phyloP scores from a whole-genome alignment of 2,888 invertebrate genomes.

The Tricholauxania praeusta region DNA sequence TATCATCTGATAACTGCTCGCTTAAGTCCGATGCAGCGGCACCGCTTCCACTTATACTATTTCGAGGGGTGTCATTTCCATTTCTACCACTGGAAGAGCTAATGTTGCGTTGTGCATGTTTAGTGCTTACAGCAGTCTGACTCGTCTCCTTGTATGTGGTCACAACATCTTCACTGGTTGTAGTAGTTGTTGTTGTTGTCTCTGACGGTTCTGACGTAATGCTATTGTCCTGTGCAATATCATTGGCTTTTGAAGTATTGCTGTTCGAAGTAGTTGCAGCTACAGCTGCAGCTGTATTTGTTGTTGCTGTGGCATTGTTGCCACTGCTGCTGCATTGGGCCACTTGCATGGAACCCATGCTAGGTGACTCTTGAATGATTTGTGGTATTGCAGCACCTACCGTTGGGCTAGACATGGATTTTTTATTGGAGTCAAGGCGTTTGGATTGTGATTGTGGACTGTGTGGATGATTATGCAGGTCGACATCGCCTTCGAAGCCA shows the following conservation, averaged over 20 bases:
- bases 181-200: conserved; percentile 67
- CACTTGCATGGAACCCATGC: conserved; percentile 62
- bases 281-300: conserved; percentile 43
- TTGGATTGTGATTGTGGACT: conserved; percentile 57
- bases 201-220: conserved; percentile 66
- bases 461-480: conserved; percentile 49
- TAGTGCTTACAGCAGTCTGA: conserved; percentile 42
- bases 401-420: conserved; percentile 67
- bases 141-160: conserved; percentile 66
- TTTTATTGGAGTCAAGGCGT: conserved; percentile 64
- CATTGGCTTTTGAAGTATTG: conserved; percentile 53
- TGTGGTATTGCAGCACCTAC: conserved; percentile 59
- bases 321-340: conserved; percentile 8
- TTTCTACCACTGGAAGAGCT: conserved; percentile 45
- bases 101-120: conserved; percentile 50
- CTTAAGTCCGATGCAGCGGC: conserved; percentile 44
- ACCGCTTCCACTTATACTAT: conserved; percentile 6
- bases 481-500: conserved; percentile 37
- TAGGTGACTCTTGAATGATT: conserved; percentile 65
- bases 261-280: conserved; percentile 32
- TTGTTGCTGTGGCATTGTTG: conserved; percentile 42
- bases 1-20: conserved; percentile 46
- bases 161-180: conserved; percentile 67
- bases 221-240: conserved; percentile 66
- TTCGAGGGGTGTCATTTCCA: not conserved